Conservation (phyloP, 2,888 invertebrate genomes). For the Zootermopsis nevadensis region DNA sequence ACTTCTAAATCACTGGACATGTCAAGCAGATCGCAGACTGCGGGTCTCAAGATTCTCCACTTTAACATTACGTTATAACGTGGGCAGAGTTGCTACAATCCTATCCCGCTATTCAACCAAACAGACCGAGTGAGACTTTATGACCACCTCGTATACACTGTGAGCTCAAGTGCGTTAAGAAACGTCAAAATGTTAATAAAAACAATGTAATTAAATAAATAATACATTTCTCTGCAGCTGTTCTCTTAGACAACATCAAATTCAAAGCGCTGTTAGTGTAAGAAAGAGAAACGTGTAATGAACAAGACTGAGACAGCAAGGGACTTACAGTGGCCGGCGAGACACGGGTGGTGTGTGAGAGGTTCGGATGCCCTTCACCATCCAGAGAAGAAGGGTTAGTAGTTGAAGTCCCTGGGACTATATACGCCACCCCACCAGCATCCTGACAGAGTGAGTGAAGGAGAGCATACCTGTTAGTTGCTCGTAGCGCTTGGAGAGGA, state of each 20-base stretch:
- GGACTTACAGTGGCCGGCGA: conserved; percentile 91
- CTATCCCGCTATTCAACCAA: no score
- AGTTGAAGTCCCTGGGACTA: conserved; percentile 63
- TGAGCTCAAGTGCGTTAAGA: no score
- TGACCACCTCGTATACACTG: no score
- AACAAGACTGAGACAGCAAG: conserved; percentile 48
- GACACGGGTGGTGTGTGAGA: conserved; percentile 84
- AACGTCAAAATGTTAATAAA: no score
- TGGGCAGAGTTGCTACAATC: no score
- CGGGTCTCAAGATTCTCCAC: no score
- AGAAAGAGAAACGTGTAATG: neutral
- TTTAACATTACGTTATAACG: no score
- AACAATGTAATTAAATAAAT: no score
- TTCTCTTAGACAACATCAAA: neutral
- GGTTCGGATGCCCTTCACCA: conserved; percentile 63
- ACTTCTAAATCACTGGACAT: no score
- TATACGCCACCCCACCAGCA: conserved; percentile 57
- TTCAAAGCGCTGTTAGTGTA: neutral
- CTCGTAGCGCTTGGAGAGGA: conserved; percentile 50
- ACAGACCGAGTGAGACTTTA: no score
- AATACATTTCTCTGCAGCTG: neutral
- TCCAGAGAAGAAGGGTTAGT: conserved; percentile 59
- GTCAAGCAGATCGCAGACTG: no score
- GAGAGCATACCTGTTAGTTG: conserved; percentile 41
- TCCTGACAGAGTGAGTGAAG: conserved; percentile 48